Evolutionary conservation across 2,888 invertebrate genomes (phyloP).

Genomic region (Amiota minor): DNA sequence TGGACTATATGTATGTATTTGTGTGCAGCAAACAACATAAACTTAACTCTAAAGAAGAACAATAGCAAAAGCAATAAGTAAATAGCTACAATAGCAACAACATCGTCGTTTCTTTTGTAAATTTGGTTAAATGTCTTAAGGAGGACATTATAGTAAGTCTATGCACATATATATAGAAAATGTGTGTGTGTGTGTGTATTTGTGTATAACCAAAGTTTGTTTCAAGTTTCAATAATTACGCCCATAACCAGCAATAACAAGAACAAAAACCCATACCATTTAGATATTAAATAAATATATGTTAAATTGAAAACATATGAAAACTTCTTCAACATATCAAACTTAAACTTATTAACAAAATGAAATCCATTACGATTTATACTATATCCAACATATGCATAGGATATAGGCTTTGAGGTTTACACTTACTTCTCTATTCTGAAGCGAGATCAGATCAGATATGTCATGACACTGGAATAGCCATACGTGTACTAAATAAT

Average conservation of each 20-base stretch:
- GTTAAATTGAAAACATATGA: not conserved
- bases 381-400: not conserved
- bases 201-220: not conserved
- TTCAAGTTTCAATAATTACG: not conserved
- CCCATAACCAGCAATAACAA: not conserved
- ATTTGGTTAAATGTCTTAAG: no score
- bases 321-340: not conserved
- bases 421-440: no score
- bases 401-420: no score
- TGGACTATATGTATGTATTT: not conserved
- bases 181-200: not conserved
- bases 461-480: no score
- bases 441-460: no score
- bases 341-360: slow-evolving; percentile 17
- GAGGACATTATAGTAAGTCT: no score
- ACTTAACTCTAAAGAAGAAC: slow-evolving; percentile 37
- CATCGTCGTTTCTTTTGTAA: slow-evolving; percentile 20
- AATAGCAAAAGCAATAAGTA: slow-evolving; percentile 26
- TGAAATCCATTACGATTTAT: not conserved
- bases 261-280: not conserved
- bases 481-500: no score
- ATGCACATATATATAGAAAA: not conserved
- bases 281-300: no score
- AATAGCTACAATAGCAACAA: slow-evolving; percentile 51
- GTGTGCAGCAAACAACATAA: slow-evolving; percentile 38